These are phyloP conservation scores for Macrosoma leucophasiata DNA, from an alignment of 2,888 invertebrate genomes.

Conservation along the genomic window DNA sequence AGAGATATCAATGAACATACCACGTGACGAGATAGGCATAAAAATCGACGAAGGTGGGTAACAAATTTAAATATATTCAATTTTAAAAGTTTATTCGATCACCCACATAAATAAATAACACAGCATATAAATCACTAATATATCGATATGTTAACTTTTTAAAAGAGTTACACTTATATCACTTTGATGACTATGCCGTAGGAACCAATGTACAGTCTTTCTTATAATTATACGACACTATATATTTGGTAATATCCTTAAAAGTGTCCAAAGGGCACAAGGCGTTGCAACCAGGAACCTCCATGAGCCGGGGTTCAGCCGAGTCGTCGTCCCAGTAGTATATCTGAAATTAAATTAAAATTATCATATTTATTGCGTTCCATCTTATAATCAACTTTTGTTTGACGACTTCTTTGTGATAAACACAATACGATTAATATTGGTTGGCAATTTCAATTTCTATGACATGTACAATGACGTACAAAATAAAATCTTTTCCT, in stretches of 20 bases:
- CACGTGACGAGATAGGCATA: constrained; percentile 88
- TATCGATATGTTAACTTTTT: neutral
- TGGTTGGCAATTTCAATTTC: too few species aligned
- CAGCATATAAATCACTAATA: constrained; percentile 31
- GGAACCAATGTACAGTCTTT: constrained; percentile 57
- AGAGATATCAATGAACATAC: constrained; percentile 90
- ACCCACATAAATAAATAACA: constrained; percentile 36
- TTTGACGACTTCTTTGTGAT: too few species aligned
- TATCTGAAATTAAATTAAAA: constrained; percentile 49
- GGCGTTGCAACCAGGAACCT: constrained; percentile 69
- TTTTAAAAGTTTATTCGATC: too few species aligned
- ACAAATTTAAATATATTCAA: constrained; percentile 27
- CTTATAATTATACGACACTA: constrained; percentile 56
- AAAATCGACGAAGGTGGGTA: constrained; percentile 86
- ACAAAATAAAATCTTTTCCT: too few species aligned
- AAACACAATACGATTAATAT: too few species aligned
- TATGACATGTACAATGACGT: too few species aligned
- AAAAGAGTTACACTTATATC: constrained; percentile 11
- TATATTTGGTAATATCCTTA: constrained; percentile 58
- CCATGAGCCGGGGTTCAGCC: constrained; percentile 61
- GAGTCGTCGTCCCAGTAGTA: constrained; percentile 73
- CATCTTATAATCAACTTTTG: too few species aligned
- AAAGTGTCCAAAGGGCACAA: constrained; percentile 73
- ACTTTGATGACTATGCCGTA: constrained; percentile 29
- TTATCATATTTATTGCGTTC: too few species aligned